Base-by-base conservation (phyloP, 92 coral and sea anemone genomes). In the Epizoanthus scotinus region DNA sequence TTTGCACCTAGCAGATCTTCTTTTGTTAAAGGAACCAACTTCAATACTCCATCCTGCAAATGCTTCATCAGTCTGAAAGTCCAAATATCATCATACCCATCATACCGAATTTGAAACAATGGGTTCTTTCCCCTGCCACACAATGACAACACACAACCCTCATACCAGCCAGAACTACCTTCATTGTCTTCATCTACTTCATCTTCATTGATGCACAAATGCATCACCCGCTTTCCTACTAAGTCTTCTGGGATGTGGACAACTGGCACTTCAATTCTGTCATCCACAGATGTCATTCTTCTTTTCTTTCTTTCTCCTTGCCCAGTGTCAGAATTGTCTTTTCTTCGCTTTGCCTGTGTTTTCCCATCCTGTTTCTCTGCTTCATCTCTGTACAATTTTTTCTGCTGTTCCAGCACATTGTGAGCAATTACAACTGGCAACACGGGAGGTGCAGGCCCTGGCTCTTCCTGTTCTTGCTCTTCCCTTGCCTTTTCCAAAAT, bases 231-330 rank as follows among this genome's bases (percentile, higher is more conserved):
- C 66, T 73, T 73, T 50, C 79, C 79, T 24, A 72, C 28, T 18
- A 72, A 47, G 64, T 72, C 79, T 44, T 72, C 67, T 72, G 79
- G 40, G 17, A 50, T 73, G 62, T 73, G 40, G 36, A 73, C 38
- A 20, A 53, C 62, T 6, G 79, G 79, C 5, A 50, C 58, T 52
- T 8, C 40, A 27, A 1, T 20, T 61, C 64, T 59, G 31, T 61
- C 66, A 24, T 25, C 66, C 31, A 1, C 66, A 61, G 28, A 24
- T 5, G n/a, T 52, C 19, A 47, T 72, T 28, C 36, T 58, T 20
- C 22, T 47, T 53, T n/a, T 73, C 6, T 53, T 73, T 26, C 36
- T 73, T 6, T 17, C 20, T 2, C 44, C 79, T 52, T 50, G 0
- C 64, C 36, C 44, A 20, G 14, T 53, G 15, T 62, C 67, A 26